Conservation (phyloP, 2,888 invertebrate species). For the Agapostemon virescens region DNA sequence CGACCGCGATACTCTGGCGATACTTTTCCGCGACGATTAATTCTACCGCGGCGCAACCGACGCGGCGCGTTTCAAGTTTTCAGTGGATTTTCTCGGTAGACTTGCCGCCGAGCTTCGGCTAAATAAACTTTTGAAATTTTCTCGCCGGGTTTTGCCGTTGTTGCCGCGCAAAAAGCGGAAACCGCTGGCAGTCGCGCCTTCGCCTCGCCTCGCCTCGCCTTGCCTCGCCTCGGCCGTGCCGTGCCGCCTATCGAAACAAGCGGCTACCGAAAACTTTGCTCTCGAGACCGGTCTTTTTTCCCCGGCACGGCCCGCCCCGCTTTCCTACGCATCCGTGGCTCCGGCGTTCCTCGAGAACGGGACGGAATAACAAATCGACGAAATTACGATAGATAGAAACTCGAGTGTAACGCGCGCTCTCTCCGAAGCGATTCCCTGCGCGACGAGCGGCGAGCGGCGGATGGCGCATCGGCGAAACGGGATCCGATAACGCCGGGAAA, state of each 20-base stretch:
- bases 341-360: background rate
- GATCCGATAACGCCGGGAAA: slow-evolving; percentile 11
- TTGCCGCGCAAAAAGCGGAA: slow-evolving; percentile 41
- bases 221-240: background rate
- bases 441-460: background rate
- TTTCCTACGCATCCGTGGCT: slow-evolving; percentile 22
- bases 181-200: slow-evolving; percentile 7
- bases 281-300: slow-evolving; percentile 14
- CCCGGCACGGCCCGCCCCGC: slow-evolving; percentile 1
- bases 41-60: slow-evolving; percentile 9
- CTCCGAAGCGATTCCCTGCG: background rate
- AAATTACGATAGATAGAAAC: background rate
- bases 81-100: slow-evolving; percentile 27
- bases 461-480: background rate
- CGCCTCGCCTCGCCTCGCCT: background rate
- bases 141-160: slow-evolving; percentile 30
- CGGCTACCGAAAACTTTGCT: slow-evolving; percentile 29
- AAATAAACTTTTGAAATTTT: slow-evolving; percentile 50
- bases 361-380: background rate
- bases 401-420: background rate
- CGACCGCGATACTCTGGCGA: slow-evolving; percentile 22
- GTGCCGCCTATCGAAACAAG: slow-evolving; percentile 9
- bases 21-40: slow-evolving; percentile 25
- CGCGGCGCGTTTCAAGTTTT: slow-evolving; percentile 22
- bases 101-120: slow-evolving; percentile 25